Evolutionary conservation across 2,113 vertebrate genomes (phyloP).

Genomic region (Thomomys bottae): DNA sequence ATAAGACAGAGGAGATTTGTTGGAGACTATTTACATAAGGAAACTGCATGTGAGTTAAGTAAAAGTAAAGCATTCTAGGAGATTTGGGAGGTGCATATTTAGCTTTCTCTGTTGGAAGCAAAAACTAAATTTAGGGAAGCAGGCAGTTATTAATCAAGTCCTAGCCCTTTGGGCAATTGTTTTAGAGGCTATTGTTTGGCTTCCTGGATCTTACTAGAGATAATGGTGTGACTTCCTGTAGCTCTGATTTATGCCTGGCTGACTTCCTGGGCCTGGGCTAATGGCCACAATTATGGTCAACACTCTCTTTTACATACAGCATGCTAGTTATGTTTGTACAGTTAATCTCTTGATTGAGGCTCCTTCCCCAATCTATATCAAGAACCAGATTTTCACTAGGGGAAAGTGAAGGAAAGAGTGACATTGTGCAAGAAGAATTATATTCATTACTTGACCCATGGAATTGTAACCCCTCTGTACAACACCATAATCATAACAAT

Average conservation of each 20-base stretch:
- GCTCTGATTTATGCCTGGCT: not conserved
- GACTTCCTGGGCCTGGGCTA: not conserved
- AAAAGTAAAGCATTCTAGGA: accelerated
- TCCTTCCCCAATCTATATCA: not conserved
- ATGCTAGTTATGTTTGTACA: not conserved
- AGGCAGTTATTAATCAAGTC: not conserved
- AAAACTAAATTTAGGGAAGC: constrained; percentile 4
- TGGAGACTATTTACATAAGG: not conserved
- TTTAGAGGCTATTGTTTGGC: not conserved
- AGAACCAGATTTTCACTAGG: not conserved
- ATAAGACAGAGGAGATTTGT: not conserved
- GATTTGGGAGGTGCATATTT: not conserved
- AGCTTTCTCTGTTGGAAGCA: not conserved
- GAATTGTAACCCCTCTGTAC: too few species aligned
- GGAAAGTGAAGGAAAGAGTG: too few species aligned
- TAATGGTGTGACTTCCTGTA: not conserved
- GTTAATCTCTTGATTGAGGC: not conserved
- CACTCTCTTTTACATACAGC: not conserved
- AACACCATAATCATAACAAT: too few species aligned
- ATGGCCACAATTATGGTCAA: not conserved
- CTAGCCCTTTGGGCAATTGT: not conserved
- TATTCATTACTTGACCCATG: too few species aligned
- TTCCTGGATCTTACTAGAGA: not conserved
- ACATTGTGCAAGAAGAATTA: too few species aligned
- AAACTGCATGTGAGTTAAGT: not conserved